Evolutionary conservation across 2,797 vertebrate genomes (phyloP), one percentile per base, ranked within the genome.

Genomic region (Antrozous pallidus): DNA sequence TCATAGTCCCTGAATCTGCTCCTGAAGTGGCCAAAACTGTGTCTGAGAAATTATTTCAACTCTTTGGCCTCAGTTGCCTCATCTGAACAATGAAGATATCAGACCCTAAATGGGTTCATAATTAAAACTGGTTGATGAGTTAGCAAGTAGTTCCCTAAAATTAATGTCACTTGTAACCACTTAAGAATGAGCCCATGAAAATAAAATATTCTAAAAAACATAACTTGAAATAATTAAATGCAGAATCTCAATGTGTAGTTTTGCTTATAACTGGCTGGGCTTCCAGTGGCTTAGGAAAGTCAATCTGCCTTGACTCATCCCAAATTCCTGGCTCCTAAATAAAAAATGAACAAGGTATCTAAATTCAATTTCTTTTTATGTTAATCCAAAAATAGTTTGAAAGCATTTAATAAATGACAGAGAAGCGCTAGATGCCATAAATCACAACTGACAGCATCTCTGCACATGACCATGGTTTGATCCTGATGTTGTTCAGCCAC

Each of bases 341-440:
- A 84, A 91, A 89, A 95, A 69, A 80, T 67, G 36, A 88, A 69
- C 18, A 75, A 56, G 14, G 2, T 56, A 71, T 71, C 31, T 92
- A 87, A 91, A 96, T 85, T 86, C 33, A 77, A 79, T 82, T 93
- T 96, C 26, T 83, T 83, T 94, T 89, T 63, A 83, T 80, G 31
- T 63, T 89, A 94, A 92, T 83, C 49, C 54, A 71, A 93, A 95
- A 87, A 65, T 79, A 91, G 40, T 71, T 91, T 84, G 11, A 38
- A 74, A 86, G 7, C 14, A 88, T 73, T 95, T 95, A 75, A 80
- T 71, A 88, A 78, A 18, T 91, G 11, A 88, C 69, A 81, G n/a
- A 89, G 63, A 85, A 81, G 28, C 14, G 13, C 22, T 26, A 36
- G 42, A 74, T n/a, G 36, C 38, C 49, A 51, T 83, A 83, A 67